These are phyloP conservation scores for Brenthis ino DNA, from an alignment of 2,888 invertebrate species.

Conservation along the genomic window DNA sequence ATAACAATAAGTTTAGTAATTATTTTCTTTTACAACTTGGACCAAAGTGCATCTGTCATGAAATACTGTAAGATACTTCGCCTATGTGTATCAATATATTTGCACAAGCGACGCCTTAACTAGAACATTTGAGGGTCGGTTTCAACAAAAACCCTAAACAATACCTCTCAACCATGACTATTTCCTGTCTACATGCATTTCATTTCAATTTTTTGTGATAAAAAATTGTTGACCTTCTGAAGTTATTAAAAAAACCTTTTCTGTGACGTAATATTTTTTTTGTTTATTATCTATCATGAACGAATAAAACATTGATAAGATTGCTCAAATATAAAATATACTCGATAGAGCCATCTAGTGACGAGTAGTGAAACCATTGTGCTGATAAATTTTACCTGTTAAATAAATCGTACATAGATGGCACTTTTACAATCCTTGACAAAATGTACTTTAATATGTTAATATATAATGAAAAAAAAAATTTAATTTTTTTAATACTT, in stretches of 20 bases:
- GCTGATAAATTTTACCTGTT: conserved; percentile 1
- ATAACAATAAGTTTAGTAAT: neutral
- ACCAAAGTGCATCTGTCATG: conserved; percentile 36
- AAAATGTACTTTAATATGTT: neutral
- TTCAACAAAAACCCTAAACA: conserved; percentile 33
- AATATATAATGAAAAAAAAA: neutral
- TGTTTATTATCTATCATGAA: too few species aligned
- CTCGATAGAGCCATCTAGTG: conserved; percentile 50
- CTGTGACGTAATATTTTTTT: neutral
- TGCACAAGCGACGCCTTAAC: conserved; percentile 47
- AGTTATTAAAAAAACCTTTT: neutral
- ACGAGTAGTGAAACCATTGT: conserved; percentile 54
- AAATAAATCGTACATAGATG: conserved; percentile 31
- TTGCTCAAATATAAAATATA: neutral
- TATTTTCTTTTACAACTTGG: conserved; percentile 27
- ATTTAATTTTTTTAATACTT: too few species aligned
- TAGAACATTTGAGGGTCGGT: conserved; percentile 41
- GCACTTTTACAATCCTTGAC: conserved; percentile 7
- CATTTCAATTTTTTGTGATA: neutral
- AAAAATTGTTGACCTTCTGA: conserved; percentile 1
- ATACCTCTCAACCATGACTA: conserved; percentile 33
- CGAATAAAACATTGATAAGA: neutral
- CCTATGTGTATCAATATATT: conserved; percentile 47
- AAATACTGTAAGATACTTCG: conserved; percentile 41
- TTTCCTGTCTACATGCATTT: conserved; percentile 23